These are phyloP conservation scores for Bambusicola thoracicus DNA, from an alignment of 2,113 vertebrate species.

Conservation along the genomic window DNA sequence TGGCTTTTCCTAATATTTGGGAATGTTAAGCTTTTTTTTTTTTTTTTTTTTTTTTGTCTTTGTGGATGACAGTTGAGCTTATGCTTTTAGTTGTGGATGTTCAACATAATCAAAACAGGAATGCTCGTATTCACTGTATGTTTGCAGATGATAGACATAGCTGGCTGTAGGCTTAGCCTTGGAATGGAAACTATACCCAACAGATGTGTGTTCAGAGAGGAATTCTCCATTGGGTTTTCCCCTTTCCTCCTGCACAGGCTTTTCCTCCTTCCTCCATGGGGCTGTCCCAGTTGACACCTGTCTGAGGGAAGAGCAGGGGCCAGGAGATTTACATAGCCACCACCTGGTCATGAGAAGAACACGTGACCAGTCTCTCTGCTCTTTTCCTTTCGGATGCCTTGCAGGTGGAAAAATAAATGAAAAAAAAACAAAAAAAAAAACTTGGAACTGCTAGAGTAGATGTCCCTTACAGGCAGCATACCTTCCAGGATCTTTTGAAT, in stretches of 20 bases:
- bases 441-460: neutral
- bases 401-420: neutral
- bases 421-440: neutral
- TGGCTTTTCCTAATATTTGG: neutral
- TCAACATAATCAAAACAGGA: neutral
- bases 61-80: neutral
- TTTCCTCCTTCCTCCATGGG: neutral
- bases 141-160: neutral
- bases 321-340: neutral
- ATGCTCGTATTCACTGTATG: neutral
- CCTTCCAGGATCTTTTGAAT: neutral
- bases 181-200: neutral
- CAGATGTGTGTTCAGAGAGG: neutral
- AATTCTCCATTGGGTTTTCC: neutral
- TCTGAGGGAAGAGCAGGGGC: neutral
- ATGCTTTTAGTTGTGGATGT: neutral
- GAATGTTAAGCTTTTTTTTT: neutral
- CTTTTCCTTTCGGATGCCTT: neutral
- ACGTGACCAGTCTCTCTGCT: neutral
- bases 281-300: neutral
- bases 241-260: neutral
- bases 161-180: neutral
- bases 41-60: neutral
- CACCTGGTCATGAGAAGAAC: neutral
- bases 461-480: accelerated